Conservation (phyloP, 2,888 invertebrate species). For the Hedychridium roseum region DNA sequence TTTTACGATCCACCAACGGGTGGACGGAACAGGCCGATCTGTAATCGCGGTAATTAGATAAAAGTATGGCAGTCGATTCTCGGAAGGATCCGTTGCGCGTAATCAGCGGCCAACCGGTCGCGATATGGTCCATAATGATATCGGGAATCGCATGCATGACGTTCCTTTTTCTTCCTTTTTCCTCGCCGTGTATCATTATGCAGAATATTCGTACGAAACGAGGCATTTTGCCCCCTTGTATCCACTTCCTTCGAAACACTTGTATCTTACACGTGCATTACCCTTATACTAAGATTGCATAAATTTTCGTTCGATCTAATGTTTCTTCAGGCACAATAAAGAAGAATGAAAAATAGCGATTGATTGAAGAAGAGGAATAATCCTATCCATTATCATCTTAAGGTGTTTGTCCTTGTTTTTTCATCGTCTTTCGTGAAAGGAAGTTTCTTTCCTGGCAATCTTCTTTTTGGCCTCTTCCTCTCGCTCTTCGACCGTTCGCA, state of each 20-base stretch:
- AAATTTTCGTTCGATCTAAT: too few relatives aligned
- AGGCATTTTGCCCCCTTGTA: too few relatives aligned
- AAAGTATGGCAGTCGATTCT: conserved; percentile 39
- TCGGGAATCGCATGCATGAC: conserved; percentile 19
- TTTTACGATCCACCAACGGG: conserved; percentile 39
- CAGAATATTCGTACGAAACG: too few relatives aligned
- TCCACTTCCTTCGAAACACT: too few relatives aligned
- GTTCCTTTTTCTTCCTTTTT: conserved; percentile 3
- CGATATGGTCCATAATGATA: conserved; percentile 30
- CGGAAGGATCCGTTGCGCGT: conserved; percentile 37
- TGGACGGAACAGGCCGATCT: conserved; percentile 17
- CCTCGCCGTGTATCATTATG: conserved; percentile 3
- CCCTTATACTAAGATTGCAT: too few relatives aligned
- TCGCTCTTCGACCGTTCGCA: background rate
- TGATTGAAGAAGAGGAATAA: too few relatives aligned
- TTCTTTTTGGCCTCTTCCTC: conserved; percentile 10
- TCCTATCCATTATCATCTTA: too few relatives aligned
- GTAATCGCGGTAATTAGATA: conserved; percentile 47
- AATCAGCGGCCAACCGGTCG: conserved; percentile 27
- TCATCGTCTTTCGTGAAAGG: conserved; percentile 23
- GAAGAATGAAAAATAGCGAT: too few relatives aligned
- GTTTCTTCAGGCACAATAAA: too few relatives aligned
- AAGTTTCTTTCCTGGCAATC: conserved; percentile 21
- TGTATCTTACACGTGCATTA: too few relatives aligned
- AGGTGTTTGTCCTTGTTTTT: conserved; percentile 4